These are phyloP conservation scores for Zelostemma sp. DNA, from an alignment of 1,140 invertebrate genomes.

Conservation along the genomic window DNA sequence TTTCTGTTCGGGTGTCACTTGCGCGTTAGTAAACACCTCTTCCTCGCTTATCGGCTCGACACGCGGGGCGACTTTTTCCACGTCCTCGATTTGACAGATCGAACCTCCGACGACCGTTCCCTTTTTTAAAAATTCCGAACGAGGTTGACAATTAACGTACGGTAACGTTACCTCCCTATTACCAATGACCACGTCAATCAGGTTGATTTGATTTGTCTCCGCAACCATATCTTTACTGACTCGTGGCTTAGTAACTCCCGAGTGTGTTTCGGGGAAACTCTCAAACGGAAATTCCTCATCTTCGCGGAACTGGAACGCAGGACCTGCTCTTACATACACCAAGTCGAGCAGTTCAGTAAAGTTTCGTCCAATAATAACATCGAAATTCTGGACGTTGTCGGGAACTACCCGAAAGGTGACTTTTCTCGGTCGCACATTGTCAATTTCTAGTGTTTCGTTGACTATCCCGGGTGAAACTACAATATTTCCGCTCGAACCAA, in stretches of 20 bases:
- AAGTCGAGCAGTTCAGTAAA: background rate
- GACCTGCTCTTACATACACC: background rate
- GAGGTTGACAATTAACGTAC: too few relatives aligned
- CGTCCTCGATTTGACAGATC: too few relatives aligned
- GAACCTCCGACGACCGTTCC: too few relatives aligned
- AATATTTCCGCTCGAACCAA: background rate
- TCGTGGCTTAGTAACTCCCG: too few relatives aligned
- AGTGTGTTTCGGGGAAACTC: background rate
- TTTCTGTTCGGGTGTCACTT: too few relatives aligned
- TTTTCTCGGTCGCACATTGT: background rate
- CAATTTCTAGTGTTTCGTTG: background rate
- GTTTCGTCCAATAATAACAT: constrained; percentile 5
- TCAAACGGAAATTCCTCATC: background rate
- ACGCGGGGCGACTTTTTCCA: background rate
- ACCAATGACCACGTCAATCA: too few relatives aligned
- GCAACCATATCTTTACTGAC: background rate
- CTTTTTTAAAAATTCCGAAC: too few relatives aligned
- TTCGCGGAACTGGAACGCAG: background rate
- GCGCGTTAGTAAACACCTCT: background rate
- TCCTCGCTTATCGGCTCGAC: background rate
- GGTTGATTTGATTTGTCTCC: background rate
- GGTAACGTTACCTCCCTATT: too few relatives aligned
- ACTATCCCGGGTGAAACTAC: background rate
- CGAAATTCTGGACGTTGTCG: background rate
- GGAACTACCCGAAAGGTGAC: background rate